These are phyloP conservation scores for Lophius americanus DNA, from an alignment of 2,797 vertebrate genomes.

Conservation along the genomic window DNA sequence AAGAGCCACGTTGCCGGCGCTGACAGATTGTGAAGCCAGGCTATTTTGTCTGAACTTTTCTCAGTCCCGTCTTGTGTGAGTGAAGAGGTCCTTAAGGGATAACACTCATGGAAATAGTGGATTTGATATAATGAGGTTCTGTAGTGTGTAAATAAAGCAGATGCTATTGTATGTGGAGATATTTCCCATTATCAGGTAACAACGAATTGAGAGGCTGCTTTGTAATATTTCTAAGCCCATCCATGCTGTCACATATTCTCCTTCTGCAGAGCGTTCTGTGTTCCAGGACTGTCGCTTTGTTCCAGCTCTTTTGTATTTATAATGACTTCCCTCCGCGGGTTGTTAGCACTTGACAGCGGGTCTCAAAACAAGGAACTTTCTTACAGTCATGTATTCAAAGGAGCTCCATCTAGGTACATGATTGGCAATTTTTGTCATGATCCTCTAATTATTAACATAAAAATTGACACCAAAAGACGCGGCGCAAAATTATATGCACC, in stretches of 20 bases:
- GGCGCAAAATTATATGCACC: slow-evolving; percentile 89
- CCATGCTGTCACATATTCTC: slow-evolving; percentile 89
- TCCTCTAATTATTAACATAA: slow-evolving; percentile 99
- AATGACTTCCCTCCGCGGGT: slow-evolving; percentile 99
- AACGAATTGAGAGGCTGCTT: slow-evolving; percentile 79
- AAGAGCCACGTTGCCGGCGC: slow-evolving; percentile 78
- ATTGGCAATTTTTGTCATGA: slow-evolving; percentile 99
- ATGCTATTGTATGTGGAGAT: slow-evolving; percentile 60
- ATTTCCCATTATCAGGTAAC: slow-evolving; percentile 87
- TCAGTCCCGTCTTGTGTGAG: slow-evolving; percentile 84
- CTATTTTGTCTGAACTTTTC: slow-evolving; percentile 90
- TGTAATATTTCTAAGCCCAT: slow-evolving; percentile 79
- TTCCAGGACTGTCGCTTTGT: slow-evolving; percentile 96
- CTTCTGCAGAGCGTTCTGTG: slow-evolving; percentile 90
- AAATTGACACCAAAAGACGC: slow-evolving; percentile 95
- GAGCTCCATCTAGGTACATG: slow-evolving; percentile 99
- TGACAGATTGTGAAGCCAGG: slow-evolving; percentile 78
- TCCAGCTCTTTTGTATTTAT: slow-evolving; percentile 98
- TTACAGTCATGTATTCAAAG: slow-evolving; percentile 96
- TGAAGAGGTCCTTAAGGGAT: slow-evolving; percentile 91
- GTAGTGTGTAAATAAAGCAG: slow-evolving; percentile 55
- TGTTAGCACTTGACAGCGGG: slow-evolving; percentile 99
- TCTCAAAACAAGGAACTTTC: slow-evolving; percentile 98
- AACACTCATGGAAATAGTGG: slow-evolving; percentile 91
- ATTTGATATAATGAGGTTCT: slow-evolving; percentile 88